phyloP scores from a whole-genome alignment of 2,888 invertebrate species.

The Ellobium chinense region DNA sequence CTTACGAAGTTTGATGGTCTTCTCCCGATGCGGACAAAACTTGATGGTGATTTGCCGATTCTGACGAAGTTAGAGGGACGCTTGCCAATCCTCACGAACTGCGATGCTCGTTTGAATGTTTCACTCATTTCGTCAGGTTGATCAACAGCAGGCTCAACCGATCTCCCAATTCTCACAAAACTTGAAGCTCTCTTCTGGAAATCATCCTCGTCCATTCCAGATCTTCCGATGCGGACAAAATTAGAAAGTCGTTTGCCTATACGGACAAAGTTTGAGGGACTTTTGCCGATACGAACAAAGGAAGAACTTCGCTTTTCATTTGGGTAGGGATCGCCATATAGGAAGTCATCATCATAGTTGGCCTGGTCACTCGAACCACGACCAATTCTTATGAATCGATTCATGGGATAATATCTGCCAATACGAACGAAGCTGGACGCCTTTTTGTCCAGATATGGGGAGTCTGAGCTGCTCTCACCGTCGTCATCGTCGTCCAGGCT shows the following conservation, averaged over 20 bases:
- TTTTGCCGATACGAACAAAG: slow-evolving; percentile 45
- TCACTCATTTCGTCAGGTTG: neutral
- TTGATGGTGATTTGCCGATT: slow-evolving; percentile 44
- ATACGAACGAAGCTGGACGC: slow-evolving; percentile 41
- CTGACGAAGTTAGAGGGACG: slow-evolving; percentile 45
- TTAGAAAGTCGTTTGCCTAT: slow-evolving; percentile 43
- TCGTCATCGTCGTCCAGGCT: neutral
- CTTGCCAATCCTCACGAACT: slow-evolving; percentile 43
- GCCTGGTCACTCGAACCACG: neutral
- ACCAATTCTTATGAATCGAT: slow-evolving; percentile 34
- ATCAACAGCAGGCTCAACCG: neutral
- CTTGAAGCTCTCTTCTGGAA: slow-evolving; percentile 15
- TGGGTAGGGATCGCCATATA: neutral
- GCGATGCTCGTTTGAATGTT: neutral
- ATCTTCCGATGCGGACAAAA: slow-evolving; percentile 48
- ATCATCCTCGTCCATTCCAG: neutral
- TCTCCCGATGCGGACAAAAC: slow-evolving; percentile 51
- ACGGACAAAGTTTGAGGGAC: slow-evolving; percentile 40
- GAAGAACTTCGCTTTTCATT: slow-evolving; percentile 35
- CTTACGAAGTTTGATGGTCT: slow-evolving; percentile 50
- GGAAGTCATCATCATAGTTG: neutral
- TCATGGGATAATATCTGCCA: slow-evolving; percentile 6
- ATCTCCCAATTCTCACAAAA: slow-evolving; percentile 26
- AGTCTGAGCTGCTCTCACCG: neutral
- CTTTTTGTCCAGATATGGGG: slow-evolving; percentile 23